phyloP scores from a whole-genome alignment of 2,888 invertebrate genomes.

The Aphelenchoides bicaudatus region DNA sequence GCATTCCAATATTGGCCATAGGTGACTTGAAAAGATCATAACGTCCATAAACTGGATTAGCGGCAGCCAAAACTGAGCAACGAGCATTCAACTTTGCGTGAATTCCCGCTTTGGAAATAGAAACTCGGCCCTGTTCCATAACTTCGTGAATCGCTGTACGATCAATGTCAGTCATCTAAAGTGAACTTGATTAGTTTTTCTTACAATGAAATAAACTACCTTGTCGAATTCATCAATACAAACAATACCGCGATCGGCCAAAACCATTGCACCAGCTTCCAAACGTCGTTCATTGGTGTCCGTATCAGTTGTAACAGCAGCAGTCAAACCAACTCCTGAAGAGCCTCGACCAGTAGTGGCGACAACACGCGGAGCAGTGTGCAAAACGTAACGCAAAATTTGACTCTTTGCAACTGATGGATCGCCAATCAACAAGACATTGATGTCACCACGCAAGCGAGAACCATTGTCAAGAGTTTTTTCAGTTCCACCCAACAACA shows the following conservation, averaged over 20 bases:
- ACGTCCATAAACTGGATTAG: slow-evolving; percentile 96
- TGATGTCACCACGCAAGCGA: slow-evolving; percentile 81
- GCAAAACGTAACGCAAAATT: slow-evolving; percentile 75
- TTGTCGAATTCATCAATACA: slow-evolving; percentile 94
- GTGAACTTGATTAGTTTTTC: background rate
- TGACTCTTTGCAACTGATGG: slow-evolving; percentile 99
- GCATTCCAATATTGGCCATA: slow-evolving; percentile 98
- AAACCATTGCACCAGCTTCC: slow-evolving; percentile 96
- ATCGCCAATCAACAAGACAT: slow-evolving; percentile 90
- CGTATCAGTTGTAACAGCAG: slow-evolving; percentile 91
- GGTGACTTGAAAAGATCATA: slow-evolving; percentile 98
- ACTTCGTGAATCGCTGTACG: slow-evolving; percentile 99
- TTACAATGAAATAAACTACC: slow-evolving; percentile 31
- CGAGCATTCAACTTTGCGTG: slow-evolving; percentile 91
- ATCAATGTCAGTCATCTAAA: slow-evolving; percentile 96
- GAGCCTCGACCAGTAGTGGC: slow-evolving; percentile 95
- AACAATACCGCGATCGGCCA: slow-evolving; percentile 94
- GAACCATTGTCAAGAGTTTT: slow-evolving; percentile 81
- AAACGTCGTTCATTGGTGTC: slow-evolving; percentile 69
- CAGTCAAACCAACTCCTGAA: slow-evolving; percentile 95
- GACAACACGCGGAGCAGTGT: slow-evolving; percentile 90
- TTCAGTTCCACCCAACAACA: slow-evolving; percentile 89
- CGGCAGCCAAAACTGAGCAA: slow-evolving; percentile 96
- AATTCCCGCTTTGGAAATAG: slow-evolving; percentile 95
- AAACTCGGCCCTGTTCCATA: slow-evolving; percentile 93